Conservation (phyloP, 2,113 vertebrate genomes). For the Heterochromis multidens region DNA sequence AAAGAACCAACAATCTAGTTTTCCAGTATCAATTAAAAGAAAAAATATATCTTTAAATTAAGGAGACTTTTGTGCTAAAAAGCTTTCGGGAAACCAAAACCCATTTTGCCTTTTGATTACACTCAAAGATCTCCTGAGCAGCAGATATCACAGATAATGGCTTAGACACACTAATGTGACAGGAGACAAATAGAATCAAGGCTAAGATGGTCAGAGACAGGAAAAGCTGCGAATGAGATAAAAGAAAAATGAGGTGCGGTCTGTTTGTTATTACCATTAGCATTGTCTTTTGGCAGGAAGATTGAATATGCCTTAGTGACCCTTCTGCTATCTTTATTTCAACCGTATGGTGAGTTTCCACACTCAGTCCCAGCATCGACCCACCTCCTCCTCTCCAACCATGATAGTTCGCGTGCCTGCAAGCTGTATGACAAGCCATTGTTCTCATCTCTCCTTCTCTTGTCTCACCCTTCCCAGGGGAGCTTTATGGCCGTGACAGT, state of each 20-base stretch:
- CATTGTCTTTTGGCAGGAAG: slow-evolving; percentile 25
- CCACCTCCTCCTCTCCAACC: slow-evolving; percentile 3
- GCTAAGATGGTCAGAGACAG: not conserved
- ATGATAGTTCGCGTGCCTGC: slow-evolving; percentile 1
- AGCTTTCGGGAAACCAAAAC: slow-evolving; percentile 18
- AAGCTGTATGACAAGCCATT: slow-evolving; percentile 37
- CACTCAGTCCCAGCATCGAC: not conserved
- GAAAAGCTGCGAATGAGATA: slow-evolving; percentile 1
- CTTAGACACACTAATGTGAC: slow-evolving; percentile 25
- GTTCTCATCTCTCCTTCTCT: slow-evolving; percentile 35
- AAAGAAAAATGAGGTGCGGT: not conserved
- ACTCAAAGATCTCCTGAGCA: not conserved
- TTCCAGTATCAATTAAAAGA: not conserved
- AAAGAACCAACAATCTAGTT: not conserved
- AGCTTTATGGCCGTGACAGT: slow-evolving; percentile 72
- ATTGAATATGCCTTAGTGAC: slow-evolving; percentile 27
- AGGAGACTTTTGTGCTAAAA: not conserved
- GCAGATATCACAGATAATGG: slow-evolving; percentile 13
- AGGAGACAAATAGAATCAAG: slow-evolving; percentile 20
- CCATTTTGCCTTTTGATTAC: slow-evolving; percentile 10
- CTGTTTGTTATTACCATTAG: slow-evolving; percentile 10
- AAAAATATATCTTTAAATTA: not conserved
- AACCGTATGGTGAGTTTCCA: not conserved
- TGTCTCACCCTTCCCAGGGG: slow-evolving; percentile 49
- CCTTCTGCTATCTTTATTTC: slow-evolving; percentile 10